Base-by-base conservation (phyloP, 1,140 invertebrate species). In the Aphidius gifuensis region DNA sequence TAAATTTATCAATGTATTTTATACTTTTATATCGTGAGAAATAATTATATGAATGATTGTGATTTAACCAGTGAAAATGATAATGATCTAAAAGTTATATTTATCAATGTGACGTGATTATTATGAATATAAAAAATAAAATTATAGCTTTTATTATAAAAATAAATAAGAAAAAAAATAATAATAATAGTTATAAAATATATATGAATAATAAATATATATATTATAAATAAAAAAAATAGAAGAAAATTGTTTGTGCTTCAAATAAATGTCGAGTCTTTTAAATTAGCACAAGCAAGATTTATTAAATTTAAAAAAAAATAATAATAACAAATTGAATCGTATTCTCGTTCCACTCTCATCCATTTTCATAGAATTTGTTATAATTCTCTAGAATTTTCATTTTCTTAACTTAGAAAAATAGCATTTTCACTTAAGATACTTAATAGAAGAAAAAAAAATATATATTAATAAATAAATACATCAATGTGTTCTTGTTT, bases 1-100 rank as follows among this genome's bases (percentile, higher is more conserved):
- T 11, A 23, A 44, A 48, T 58, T 16, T 58, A 39, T 63, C 56
- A 48, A 64, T 66, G 72, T 62, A 72, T 73, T 73, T 73, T 73
- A 71, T 73, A 73, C 72, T 73, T 73, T 73, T 73, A 73, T 73
- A 73, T 72, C 66, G 69, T 71, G 71, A 55, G 65, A 71, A n/a
- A 58, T 40, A 58, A 42, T 61, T 59, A 66, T 58, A 67, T 47
- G 66, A 23, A 68, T 68, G 64, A 68, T 66, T 68, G 66, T 68
- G 66, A 68, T 64, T 51, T 55, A 16, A 16, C 6, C 3, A 49
- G 16, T 49, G 11, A 62, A 62, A 64, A 60, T 67, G 51, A 64
- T 67, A 64, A 60, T 67, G 51, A 64, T 67, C 54, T 57, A 54
- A 67, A 44, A 61, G 60, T n/a, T 68, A 65, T 68, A 68, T 68